Evolutionary conservation across 2,797 vertebrate genomes (phyloP), one percentile per base, ranked within the genome.

Genomic region (Anableps anableps): DNA sequence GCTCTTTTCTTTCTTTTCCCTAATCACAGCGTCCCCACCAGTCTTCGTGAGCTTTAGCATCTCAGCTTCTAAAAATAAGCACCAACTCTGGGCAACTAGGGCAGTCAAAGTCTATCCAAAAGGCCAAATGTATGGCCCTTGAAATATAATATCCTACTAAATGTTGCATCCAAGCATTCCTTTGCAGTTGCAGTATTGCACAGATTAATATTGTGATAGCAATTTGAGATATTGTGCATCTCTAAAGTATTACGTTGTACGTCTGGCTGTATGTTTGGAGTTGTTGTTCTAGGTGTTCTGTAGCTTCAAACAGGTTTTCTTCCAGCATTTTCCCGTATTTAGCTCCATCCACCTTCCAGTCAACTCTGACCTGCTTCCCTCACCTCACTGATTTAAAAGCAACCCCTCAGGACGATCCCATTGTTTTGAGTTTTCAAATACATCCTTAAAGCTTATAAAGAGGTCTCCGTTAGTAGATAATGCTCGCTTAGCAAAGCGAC

Each of bases 111-210:
- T 71, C 38, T 45, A 16, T 43, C 26, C 26, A 71, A 71, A 71
- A 45, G 41, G 64, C 64, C 64, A 71, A n/a, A n/a, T 45, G n/a
- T 71, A n/a, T 71, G 21, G 68, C 68, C n/a, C 41, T 43, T 71
- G 68, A 71, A 71, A 71, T 19, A 43, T n/a, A 71, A 71, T 71
- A 71, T 71, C 38, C 41, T 8, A 43, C 41, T 26, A 43, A n/a
- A 45, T n/a, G 66, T 70, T 70, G 26, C 38, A 26, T 43, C 38
- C 66, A 70, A 16, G 5, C 66, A 3, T 70, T 70, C 26, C 10
- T 68, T 38, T 23, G 21, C 64, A 26, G 64, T 41, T 23, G 5
- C 23, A 26, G 38, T 23, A 41, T 2, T 41, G 36, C 36, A 41
- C 4, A 26, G 4, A 23, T 6, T 41, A 14, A 26, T 43, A 68